A percentile compares a stretch with the other conserved stretches of the same genome.
phyloP scores from a whole-genome alignment of 2,113 vertebrate genomes.

The Tinamus guttatus region DNA sequence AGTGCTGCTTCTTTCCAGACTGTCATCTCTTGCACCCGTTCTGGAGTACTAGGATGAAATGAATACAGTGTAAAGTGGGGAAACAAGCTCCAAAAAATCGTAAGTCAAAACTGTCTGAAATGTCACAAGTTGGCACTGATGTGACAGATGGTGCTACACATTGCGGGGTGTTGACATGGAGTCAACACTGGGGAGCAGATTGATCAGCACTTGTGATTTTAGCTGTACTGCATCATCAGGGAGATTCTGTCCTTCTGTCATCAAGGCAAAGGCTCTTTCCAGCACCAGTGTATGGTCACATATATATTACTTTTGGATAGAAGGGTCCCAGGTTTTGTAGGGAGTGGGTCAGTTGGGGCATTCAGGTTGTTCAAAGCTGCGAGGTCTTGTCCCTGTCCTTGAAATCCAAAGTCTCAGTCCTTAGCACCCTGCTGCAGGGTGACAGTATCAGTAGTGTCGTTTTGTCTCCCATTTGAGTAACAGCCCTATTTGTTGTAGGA shows the following conservation, averaged over 20 bases:
- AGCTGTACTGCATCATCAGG: not conserved
- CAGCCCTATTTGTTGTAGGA: not conserved
- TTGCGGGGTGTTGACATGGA: not conserved
- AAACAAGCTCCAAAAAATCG: not conserved
- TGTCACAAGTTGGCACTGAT: not conserved
- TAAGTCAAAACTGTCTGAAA: not conserved
- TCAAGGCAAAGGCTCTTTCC: not conserved
- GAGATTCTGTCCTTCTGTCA: not conserved
- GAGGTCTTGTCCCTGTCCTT: not conserved
- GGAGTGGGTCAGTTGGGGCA: not conserved
- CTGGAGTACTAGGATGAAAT: not conserved
- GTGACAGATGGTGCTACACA: accelerated
- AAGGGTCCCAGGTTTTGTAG: not conserved
- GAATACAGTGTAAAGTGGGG: not conserved
- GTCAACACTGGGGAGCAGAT: not conserved
- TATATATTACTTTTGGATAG: not conserved
- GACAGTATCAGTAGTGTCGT: not conserved
- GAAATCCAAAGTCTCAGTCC: not conserved
- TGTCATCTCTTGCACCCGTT: not conserved
- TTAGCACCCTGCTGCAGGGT: not conserved
- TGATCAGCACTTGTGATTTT: not conserved
- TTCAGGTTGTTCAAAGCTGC: not conserved
- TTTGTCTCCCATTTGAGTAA: not conserved
- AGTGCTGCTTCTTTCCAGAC: not conserved
- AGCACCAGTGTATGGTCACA: accelerated